Conservation (phyloP, 2,113 vertebrate genomes). For the Lasiurus cinereus region DNA sequence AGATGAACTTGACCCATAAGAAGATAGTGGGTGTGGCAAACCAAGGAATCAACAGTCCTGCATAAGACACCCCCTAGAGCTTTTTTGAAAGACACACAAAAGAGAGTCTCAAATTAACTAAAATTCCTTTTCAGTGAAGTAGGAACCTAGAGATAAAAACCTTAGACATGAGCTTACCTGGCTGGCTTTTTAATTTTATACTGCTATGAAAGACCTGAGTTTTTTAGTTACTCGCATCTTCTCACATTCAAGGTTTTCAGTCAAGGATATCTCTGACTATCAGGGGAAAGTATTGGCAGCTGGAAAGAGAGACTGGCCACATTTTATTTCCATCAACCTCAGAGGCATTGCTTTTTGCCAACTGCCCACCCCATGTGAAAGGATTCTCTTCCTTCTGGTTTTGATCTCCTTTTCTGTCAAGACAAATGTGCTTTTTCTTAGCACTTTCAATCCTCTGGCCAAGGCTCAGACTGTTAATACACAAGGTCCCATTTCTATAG, state of each 20-base stretch:
- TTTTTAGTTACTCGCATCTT: not conserved
- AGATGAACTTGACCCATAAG: not conserved
- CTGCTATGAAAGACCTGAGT: not conserved
- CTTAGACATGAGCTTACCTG: not conserved
- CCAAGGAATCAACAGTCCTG: not conserved
- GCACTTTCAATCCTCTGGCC: not conserved
- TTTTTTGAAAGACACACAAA: not conserved
- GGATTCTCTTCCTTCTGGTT: conserved; percentile 49
- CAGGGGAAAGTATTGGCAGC: not conserved
- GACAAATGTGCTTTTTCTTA: not conserved
- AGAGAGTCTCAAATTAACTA: not conserved
- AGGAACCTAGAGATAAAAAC: not conserved
- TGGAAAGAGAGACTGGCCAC: not conserved
- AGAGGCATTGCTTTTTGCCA: conserved; percentile 18
- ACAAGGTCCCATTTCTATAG: not conserved
- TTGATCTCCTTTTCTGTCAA: conserved; percentile 13
- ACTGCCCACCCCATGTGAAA: not conserved
- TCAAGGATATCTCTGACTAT: not conserved
- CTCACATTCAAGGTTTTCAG: not conserved
- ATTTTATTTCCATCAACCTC: conserved; percentile 39
- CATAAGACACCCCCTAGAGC: not conserved
- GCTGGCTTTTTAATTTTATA: not conserved
- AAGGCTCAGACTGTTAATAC: conserved; percentile 20
- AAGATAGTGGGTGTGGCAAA: not conserved
- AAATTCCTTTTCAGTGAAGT: not conserved